Evolutionary conservation across 2,888 invertebrate genomes (phyloP).

Genomic region (Athripsodes cinereus): DNA sequence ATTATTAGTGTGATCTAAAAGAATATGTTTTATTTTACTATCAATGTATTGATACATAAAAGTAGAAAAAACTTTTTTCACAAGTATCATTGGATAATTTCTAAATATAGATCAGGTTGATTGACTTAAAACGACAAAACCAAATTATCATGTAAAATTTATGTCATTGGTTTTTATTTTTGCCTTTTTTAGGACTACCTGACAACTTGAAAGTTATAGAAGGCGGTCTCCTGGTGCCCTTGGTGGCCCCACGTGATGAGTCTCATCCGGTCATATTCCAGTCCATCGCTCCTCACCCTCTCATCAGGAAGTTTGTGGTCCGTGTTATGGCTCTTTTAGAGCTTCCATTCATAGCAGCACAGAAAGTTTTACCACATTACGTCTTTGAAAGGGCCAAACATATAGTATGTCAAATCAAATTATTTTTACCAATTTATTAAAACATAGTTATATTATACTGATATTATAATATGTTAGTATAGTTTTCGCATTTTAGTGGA

Average conservation of each 20-base stretch:
- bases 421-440: background rate
- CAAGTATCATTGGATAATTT: too few relatives aligned
- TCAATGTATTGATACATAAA: too few relatives aligned
- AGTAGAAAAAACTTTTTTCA: too few relatives aligned
- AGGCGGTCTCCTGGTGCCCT: slow-evolving; percentile 61
- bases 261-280: slow-evolving; percentile 50
- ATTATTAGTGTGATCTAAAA: too few relatives aligned
- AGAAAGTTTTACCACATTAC: slow-evolving; percentile 60
- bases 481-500: too few relatives aligned
- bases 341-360: slow-evolving; percentile 55
- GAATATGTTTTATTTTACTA: too few relatives aligned
- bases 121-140: too few relatives aligned
- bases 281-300: slow-evolving; percentile 55
- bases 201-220: slow-evolving; percentile 56
- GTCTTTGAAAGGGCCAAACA: slow-evolving; percentile 57
- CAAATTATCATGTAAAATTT: too few relatives aligned
- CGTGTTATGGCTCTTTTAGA: slow-evolving; percentile 56
- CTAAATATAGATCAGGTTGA: too few relatives aligned
- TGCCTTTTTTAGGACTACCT: slow-evolving; percentile 44
- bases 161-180: too few relatives aligned
- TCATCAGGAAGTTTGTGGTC: slow-evolving; percentile 57
- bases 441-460: too few relatives aligned
- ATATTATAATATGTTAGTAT: too few relatives aligned
- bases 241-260: slow-evolving; percentile 51
- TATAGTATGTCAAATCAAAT: slow-evolving; percentile 28